Evolutionary conservation across 2,797 vertebrate species (phyloP), one percentile per base, ranked within the genome.

Genomic region (Spheniscus humboldti): DNA sequence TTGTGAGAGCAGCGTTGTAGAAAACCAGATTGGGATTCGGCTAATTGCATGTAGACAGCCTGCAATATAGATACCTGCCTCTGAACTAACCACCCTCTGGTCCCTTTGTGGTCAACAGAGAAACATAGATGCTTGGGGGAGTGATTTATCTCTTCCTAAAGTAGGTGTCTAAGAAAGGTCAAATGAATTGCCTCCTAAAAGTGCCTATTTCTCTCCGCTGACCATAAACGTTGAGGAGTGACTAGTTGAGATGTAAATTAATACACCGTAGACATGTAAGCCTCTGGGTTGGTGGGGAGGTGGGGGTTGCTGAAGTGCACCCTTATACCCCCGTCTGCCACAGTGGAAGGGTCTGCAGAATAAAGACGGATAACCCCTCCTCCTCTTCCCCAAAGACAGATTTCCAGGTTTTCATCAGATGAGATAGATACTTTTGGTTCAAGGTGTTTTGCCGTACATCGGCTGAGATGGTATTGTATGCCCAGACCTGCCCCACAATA

Each of bases 131-230:
- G 59, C 37, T 69, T 83, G 84, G 33, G 33, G 19, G 33, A 72
- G 53, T 66, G 87, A 96, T 96, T 95, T 92, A 81, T 92, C 62
- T 88, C 64, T 88, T 95, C 88, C 73, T 81, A 88, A 94, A 94
- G 79, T 72, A 92, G 82, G 75, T 66, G 56, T 75, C 91, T 88
- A 88, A 83, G 66, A 90, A 80, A 96, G 91, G 94, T 94, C 89
- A 95, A 94, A 96, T 59, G 82, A 80, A 94, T 88, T 80, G 85
- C 57, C 62, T 91, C 87, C 94, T 94, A 81, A 68, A 95, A 94
- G 68, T 66, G 62, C 75, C 85, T 84, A 4, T 88, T 92, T 78
- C 91, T 96, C 79, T 81, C 94, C 19, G 9, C 85, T 88, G 69
- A 78, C 87, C 75, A 90, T 90, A 78, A 90, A 92, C 53, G 72